A percentile compares a stretch with the other conserved stretches of the same genome.
Conservation (phyloP, 2,113 vertebrate genomes). For the Sardina pilchardus region DNA sequence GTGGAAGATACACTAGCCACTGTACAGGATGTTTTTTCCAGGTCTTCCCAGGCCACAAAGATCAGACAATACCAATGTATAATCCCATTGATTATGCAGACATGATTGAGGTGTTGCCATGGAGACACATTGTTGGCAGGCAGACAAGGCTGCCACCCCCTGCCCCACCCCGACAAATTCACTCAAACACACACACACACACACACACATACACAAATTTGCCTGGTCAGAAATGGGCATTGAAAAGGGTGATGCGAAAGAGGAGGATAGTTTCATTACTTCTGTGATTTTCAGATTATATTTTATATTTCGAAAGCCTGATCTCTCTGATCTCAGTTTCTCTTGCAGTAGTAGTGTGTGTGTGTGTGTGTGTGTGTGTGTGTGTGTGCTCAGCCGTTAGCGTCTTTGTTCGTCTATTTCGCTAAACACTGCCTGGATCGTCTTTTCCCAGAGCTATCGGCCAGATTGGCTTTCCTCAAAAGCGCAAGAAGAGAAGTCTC, state of each 20-base stretch:
- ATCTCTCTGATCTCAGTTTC: background rate
- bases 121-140: slow-evolving; percentile 54
- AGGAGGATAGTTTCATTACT: background rate
- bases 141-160: slow-evolving; percentile 35
- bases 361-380: background rate
- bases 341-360: background rate
- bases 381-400: background rate
- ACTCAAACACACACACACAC: background rate
- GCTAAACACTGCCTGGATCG: slow-evolving; percentile 6
- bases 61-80: slow-evolving; percentile 43
- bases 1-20: background rate
- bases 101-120: slow-evolving; percentile 54
- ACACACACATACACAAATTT: background rate
- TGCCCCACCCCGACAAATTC: slow-evolving; percentile 6
- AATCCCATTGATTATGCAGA: slow-evolving; percentile 58
- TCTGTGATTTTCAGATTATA: background rate
- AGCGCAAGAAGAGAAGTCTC: background rate
- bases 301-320: background rate
- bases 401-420: background rate
- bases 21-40: background rate
- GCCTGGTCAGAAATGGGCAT: background rate
- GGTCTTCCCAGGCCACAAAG: slow-evolving; percentile 12
- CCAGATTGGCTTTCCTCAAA: slow-evolving; percentile 18
- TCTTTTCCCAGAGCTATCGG: background rate
- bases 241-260: background rate